These are phyloP conservation scores for Rhynchonema sp. DNA, from an alignment of 2,888 invertebrate species.

Conservation along the genomic window DNA sequence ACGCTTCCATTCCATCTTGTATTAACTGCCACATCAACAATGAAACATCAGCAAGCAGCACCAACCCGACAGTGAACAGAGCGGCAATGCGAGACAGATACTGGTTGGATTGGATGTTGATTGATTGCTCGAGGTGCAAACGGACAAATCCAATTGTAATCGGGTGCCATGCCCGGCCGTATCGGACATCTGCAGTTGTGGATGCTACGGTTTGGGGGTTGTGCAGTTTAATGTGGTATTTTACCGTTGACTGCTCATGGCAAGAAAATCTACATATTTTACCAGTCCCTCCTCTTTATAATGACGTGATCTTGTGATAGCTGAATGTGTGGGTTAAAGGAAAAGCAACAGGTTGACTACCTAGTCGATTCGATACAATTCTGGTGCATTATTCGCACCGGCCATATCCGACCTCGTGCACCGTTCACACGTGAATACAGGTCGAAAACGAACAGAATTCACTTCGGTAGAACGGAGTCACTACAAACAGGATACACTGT, in stretches of 20 bases:
- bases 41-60: too few relatives aligned
- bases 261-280: not conserved
- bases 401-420: too few relatives aligned
- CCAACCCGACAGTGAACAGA: conserved; percentile 56
- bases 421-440: not conserved
- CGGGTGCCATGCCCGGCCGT: conserved; percentile 30
- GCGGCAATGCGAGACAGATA: conserved; percentile 51
- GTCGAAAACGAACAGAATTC: not conserved
- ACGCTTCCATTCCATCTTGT: too few relatives aligned
- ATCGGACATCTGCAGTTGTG: conserved; percentile 15
- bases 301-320: too few relatives aligned
- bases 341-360: too few relatives aligned
- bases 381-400: too few relatives aligned
- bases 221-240: not conserved
- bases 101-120: not conserved
- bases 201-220: too few relatives aligned
- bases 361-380: too few relatives aligned
- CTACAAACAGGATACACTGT: not conserved
- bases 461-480: not conserved
- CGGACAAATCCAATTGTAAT: conserved; percentile 44
- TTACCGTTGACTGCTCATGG: not conserved
- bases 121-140: conserved; percentile 48
- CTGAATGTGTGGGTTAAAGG: not conserved
- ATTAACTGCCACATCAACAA: too few relatives aligned
- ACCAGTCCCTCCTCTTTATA: not conserved